Base-by-base conservation (phyloP, 2,888 invertebrate genomes). In the Agrochola litura region DNA sequence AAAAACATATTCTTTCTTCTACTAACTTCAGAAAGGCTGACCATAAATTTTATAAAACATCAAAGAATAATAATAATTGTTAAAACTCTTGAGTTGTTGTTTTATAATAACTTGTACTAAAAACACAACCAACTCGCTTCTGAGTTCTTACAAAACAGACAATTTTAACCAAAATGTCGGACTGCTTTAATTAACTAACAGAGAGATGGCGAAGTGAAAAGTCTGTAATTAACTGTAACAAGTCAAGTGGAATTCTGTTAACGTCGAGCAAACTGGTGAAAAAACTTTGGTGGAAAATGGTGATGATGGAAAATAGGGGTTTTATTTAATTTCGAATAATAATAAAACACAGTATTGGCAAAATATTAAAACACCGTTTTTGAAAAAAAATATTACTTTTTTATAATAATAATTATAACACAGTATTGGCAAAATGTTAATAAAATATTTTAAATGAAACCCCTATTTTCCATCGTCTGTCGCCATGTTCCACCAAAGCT, bases 201-300 rank as follows among this genome's bases (percentile, higher is more conserved):
- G 58, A 73, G 69, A 83, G 89, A 87, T 82, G 88, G 85, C 84
- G 84, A 79, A 89, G 88, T 85, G 89, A 90, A 89, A 91, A 92
- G 88, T 89, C 87, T 72, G 82, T 89, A 91, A 91, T 91, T 91
- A 92, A 90, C 89, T 87, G 86, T 82, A 86, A 80, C 82, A 84
- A 84, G 81, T 64, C 56, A 69, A 81, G 73, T 68, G 66, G n/a
- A 74, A 69, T 61, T 79, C 71, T 77, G 61, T 25, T 37, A 65
- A 63, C 37, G 43, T 78, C 73, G 72, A 72, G 14, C 16, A 67
- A 73, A 77, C 60, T 37, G 43, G 4, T 56, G 22, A 71, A 37
- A 46, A 58, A 61, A 19, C 22, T 43, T 65, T 22, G 0, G 5
- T 60, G 19, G 30, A 37, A 41, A 73, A 69, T 56, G 25, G 41